Base-by-base conservation (phyloP, 2,113 vertebrate species). In the Tamias sibiricus region DNA sequence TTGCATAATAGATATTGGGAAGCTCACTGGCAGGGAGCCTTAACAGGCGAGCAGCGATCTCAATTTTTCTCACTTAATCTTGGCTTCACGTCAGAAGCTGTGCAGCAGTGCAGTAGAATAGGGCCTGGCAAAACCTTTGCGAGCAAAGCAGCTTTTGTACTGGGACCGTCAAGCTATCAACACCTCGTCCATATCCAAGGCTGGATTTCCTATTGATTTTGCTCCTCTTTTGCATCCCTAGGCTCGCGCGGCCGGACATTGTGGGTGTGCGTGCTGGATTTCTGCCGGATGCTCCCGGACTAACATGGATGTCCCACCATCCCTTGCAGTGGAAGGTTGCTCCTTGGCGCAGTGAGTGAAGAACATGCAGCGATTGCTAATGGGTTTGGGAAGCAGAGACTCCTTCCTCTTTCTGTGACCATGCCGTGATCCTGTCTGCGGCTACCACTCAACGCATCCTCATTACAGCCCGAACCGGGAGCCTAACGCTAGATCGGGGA, bases 261-360 rank as follows among this genome's bases (percentile, higher is more conserved):
- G 98, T 92, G 98, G 98, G 98, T 98, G 98, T 98, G 96, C 76
- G 92, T 86, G 94, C 99, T 99, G 99, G 99, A 99, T 99, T 98
- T 99, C 99, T 99, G 98, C 98, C 97, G 99, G 99, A 99, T 99
- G 99, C 98, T 99, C 97, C 98, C 97, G 96, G 98, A 98, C 98
- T 99, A 99, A 99, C 99, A 99, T 99, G 99, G 99, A 99, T 98
- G 99, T 99, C 99, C 99, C 99, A 97, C 99, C 99, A 99, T 99
- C 99, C 99, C 99, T 99, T 99, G 99, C 99, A 98, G 99, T 98
- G 98, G 99, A 99, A 99, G 99, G 98, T 98, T 99, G 97, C 97
- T 99, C 98, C 99, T 99, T 99, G 99, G 99, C 99, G 99, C 99
- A 99, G 99, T 99, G 99, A 99, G 98, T 98, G 98, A 98, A 98